These are phyloP conservation scores for Sisor rabdophorus DNA, from an alignment of 2,113 vertebrate species.

Conservation along the genomic window DNA sequence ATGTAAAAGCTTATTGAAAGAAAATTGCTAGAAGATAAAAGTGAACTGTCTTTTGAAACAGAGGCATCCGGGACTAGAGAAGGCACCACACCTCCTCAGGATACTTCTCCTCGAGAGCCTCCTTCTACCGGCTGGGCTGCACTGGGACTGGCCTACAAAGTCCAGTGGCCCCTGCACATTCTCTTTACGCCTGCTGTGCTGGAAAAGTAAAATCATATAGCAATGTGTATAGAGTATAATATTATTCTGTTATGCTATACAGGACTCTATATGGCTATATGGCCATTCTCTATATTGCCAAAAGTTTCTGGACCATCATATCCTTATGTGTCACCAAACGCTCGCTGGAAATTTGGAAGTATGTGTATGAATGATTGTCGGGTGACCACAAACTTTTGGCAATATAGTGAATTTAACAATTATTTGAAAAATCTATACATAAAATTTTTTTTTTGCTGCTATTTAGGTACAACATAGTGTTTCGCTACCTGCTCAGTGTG, in stretches of 20 bases:
- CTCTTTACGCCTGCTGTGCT: slow-evolving; percentile 94
- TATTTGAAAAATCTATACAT: background rate
- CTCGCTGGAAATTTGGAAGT: no score
- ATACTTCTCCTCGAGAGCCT: slow-evolving; percentile 86
- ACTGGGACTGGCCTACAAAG: slow-evolving; percentile 92
- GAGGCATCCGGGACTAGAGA: slow-evolving; percentile 80
- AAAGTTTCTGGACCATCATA: no score
- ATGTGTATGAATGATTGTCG: no score
- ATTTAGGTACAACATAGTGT: slow-evolving; percentile 91
- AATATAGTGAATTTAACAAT: no score
- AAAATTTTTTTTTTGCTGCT: background rate
- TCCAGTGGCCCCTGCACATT: slow-evolving; percentile 97
- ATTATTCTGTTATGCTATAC: background rate
- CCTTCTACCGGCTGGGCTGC: slow-evolving; percentile 92
- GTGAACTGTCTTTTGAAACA: slow-evolving; percentile 50
- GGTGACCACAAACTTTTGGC: no score
- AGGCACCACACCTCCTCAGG: slow-evolving; percentile 78
- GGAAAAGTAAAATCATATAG: slow-evolving; percentile 82
- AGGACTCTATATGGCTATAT: no score
- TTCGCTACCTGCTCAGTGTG: slow-evolving; percentile 92
- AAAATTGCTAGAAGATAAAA: no score
- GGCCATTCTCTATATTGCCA: no score
- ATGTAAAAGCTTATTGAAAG: no score
- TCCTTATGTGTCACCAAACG: no score
- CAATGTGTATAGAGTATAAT: background rate